Evolutionary conservation across 2,113 vertebrate genomes (phyloP), one percentile per base, ranked within the genome.

Genomic region (Regulus satrapa): DNA sequence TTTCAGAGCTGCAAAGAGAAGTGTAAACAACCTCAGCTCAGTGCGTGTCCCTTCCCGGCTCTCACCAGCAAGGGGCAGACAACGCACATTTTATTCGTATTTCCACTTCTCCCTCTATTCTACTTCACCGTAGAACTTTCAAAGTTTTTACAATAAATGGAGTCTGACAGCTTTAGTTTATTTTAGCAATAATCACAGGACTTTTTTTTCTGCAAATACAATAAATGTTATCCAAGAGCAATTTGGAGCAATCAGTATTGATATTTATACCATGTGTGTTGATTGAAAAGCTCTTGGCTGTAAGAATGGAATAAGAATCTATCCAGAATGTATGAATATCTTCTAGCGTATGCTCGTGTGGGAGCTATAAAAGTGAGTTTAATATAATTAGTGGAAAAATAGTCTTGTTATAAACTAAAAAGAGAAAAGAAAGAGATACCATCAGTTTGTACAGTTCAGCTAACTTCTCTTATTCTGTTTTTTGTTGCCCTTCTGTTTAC

Each of bases 41-140:
- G 46, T 2, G 4, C 8, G 19, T 49, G 36, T 55, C 73, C 61
- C 58, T 94, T 74, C 83, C 34, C 17, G 8, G 12, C 46, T 81
- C 84, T 48, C 63, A 78, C 92, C 97, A 97, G 90, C 69, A 97
- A 97, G 95, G 71, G 97, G 95, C 95, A 96, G 40, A 72, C 71
- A 74, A 88, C 0, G 68, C 96, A 84, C 80, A 94, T 55, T 83
- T 80, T 78, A 91, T 2, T 36, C 5, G 0, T 8, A 3, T 25
- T 83, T 54, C 48, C 8, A 23, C 31, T 24, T 26, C 9, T 17
- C 61, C 28, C 34, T n/a, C 43, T 11, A 4, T 80, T 91, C 74
- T 58, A 25, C 68, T 69, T 86, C 55, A 82, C n/a, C 43, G 82
- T 31, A 20, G 38, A 92, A 61, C 61, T 77, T 82, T 46, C 66